Base-by-base conservation (phyloP, 2,888 invertebrate species). In the Rotaria macrura region DNA sequence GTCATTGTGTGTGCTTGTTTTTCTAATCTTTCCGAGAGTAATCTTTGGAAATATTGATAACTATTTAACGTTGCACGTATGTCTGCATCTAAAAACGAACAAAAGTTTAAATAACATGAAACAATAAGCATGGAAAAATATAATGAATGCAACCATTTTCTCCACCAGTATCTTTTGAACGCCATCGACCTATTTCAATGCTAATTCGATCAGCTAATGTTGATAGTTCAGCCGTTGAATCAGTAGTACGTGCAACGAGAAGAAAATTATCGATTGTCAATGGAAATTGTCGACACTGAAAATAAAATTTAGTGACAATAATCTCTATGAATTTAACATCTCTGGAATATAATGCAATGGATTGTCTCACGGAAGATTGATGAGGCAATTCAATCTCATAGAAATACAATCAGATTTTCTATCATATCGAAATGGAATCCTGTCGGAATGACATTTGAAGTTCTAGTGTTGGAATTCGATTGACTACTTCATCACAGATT, bases 151-250 rank as follows among this genome's bases (percentile, higher is more conserved):
- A 87, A 92, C 92, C 92, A 92, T 95, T 94, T 88, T 95, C 95
- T 1, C 95, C 95, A 0, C 95, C 95, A 40, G 94, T 94, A 91
- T 96, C 96, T 89, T 94, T 93, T 12, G 95, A 95, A 89, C 95
- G 93, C 89, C 92, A 91, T 85, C 91, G 89, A 49, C 91, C 94
- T 90, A 95, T 95, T 92, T 96, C 95, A 89, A 94, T 94, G 88
- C 93, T 93, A 34, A 96, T 93, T 87, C 95, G 92, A 88, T 94
- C 95, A 89, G 94, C 93, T 20, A 94, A 72, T 14, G 40, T 43
- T 9, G 25, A 6, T 34, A 84, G 29, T 52, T 43, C 47, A 25
- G 29, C 47, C 17, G 1, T 14, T 29, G 84, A 52, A 47, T 34
- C 57, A 23, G 43, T 65, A 20, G 57, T 57, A 5, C 84, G 72